These are phyloP conservation scores for Metallyticus violacea DNA, from an alignment of 2,888 invertebrate species.

Conservation along the genomic window DNA sequence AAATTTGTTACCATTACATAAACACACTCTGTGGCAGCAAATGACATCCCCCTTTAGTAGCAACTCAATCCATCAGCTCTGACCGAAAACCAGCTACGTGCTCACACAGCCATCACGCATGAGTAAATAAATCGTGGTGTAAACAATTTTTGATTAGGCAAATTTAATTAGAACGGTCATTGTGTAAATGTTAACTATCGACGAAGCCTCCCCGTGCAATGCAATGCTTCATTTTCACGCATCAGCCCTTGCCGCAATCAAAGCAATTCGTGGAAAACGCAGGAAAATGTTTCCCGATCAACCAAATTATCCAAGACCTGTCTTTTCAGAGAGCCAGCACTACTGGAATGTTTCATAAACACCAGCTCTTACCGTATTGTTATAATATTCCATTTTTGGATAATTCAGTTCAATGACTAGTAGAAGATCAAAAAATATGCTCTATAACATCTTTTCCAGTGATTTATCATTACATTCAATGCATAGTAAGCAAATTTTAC, in stretches of 20 bases:
- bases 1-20: background rate
- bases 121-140: conserved; percentile 14
- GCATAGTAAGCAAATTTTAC: too few species aligned
- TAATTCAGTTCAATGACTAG: too few species aligned
- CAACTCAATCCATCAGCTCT: background rate
- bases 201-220: background rate
- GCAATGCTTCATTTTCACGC: background rate
- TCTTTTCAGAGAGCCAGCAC: background rate
- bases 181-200: conserved; percentile 15
- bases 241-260: background rate
- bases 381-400: too few species aligned
- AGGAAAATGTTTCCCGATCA: background rate
- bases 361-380: background rate
- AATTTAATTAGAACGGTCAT: conserved; percentile 16
- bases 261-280: background rate
- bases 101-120: background rate
- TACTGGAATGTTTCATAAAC: background rate
- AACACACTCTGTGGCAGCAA: background rate
- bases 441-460: too few species aligned
- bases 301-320: background rate
- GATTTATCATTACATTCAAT: too few species aligned
- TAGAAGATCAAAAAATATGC: too few species aligned
- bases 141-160: conserved; percentile 19
- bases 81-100: background rate
- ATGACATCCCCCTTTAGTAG: background rate